Base-by-base conservation (phyloP, 2,113 vertebrate species). In the Cheilinus undulatus region DNA sequence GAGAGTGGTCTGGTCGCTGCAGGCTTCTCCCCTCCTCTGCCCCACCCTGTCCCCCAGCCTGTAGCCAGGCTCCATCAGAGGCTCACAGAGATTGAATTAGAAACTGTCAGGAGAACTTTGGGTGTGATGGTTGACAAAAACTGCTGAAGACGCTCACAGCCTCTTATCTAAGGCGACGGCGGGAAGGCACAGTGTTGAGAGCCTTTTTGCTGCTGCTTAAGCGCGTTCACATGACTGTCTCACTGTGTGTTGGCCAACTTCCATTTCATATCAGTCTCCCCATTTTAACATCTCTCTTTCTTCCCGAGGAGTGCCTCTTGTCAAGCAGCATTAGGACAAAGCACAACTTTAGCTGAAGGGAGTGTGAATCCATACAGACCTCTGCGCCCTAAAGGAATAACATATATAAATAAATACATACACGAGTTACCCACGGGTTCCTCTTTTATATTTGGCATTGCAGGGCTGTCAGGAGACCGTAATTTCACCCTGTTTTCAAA, bases 401-500 rank as follows among this genome's bases (percentile, higher is more conserved):
- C 51, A 53, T 57, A 54, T 28, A 82, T 68, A 64, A 26, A 17
- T 20, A 64, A 43, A 42, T 54, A 63, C 23, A 77, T 73, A 64
- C 36, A 69, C 36, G 30, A 62, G 71, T 58, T 71, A 58, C 71
- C 76, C 54, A 38, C 53, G 30, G 54, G 73, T 67, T 76, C 40
- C 26, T 58, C 67, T 53, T 78, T 82, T 43, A 24, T 83, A 56
- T 86, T 78, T 64, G 56, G 69, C 57, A 46, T 81, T 69, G 79
- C 77, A 26, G 61, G 65, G 75, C 69, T 88, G 82, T 85, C 85
- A 85, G 54, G 60, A 82, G 51, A 27, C 27, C 43, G 46, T 32
- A 62, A 65, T 84, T 82, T 85, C 65, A 86, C 56, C 73, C 80
- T 74, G 42, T 87, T 90, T 83, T 81, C 34, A 64, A 84, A 86